phyloP scores from a whole-genome alignment of 1,140 invertebrate species.

The Paramacrobiotus metropolitanus region DNA sequence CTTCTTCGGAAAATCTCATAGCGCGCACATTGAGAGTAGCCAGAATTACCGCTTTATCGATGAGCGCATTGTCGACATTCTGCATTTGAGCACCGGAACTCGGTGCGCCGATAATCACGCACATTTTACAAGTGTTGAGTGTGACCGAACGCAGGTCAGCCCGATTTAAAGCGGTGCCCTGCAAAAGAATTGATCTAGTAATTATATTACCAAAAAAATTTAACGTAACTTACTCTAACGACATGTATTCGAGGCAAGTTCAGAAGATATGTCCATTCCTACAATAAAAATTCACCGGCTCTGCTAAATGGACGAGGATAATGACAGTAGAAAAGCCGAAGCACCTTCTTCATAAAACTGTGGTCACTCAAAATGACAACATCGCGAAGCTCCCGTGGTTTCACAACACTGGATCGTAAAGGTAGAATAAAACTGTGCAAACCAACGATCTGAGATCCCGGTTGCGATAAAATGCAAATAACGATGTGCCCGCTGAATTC shows the following conservation, averaged over 20 bases:
- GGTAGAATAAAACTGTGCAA: neutral
- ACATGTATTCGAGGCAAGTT: neutral
- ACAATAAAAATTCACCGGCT: too few species aligned
- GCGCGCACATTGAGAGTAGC: neutral
- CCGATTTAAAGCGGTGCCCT: neutral
- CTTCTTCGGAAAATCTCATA: slow-evolving; percentile 1
- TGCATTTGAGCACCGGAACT: neutral
- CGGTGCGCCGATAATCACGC: neutral
- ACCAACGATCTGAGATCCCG: neutral
- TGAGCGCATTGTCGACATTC: neutral
- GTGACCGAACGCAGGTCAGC: neutral
- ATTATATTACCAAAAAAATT: neutral
- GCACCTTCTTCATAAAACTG: neutral
- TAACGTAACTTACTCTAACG: neutral
- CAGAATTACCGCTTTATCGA: neutral
- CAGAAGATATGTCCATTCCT: neutral
- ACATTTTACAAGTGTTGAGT: slow-evolving; percentile 1
- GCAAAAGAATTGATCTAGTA: neutral
- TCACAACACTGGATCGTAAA: neutral
- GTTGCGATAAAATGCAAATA: neutral
- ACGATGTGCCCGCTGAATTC: slow-evolving; percentile 1
- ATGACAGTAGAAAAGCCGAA: neutral
- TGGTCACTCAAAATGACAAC: neutral
- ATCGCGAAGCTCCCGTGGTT: neutral
- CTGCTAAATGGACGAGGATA: neutral